Conservation (phyloP, 2,888 invertebrate genomes). For the Conops quadrifasciatus region DNA sequence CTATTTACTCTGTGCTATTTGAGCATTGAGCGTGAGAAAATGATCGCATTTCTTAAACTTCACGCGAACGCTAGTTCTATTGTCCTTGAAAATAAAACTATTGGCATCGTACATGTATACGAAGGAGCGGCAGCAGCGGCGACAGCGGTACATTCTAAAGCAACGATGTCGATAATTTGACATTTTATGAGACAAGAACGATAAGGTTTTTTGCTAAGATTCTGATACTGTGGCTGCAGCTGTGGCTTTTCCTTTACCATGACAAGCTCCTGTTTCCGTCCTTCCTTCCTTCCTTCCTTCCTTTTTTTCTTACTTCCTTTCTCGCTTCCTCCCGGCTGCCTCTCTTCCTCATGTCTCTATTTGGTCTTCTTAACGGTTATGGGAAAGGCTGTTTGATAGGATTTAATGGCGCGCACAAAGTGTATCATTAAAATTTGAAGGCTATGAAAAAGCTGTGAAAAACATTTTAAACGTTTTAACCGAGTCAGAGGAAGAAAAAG, state of each 20-base stretch:
- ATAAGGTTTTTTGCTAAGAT: conserved; percentile 8
- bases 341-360: too few relatives aligned
- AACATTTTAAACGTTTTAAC: neutral
- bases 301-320: neutral
- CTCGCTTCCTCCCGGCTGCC: neutral
- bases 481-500: neutral
- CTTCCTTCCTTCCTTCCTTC: too few relatives aligned
- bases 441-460: conserved; percentile 11
- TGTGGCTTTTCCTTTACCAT: neutral
- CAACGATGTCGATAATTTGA: conserved; percentile 24
- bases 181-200: conserved; percentile 22
- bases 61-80: neutral
- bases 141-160: neutral
- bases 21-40: neutral
- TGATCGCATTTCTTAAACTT: neutral
- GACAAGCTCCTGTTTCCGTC: too few relatives aligned
- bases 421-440: conserved; percentile 27
- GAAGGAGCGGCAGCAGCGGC: too few relatives aligned
- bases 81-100: neutral
- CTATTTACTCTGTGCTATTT: neutral
- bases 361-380: neutral
- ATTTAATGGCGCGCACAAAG: conserved; percentile 23
- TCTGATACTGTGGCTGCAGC: neutral
- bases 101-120: neutral
- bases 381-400: conserved; percentile 14